Evolutionary conservation across 23 tunicate species (phyloP).

Genomic region (Ascidia mentula): DNA sequence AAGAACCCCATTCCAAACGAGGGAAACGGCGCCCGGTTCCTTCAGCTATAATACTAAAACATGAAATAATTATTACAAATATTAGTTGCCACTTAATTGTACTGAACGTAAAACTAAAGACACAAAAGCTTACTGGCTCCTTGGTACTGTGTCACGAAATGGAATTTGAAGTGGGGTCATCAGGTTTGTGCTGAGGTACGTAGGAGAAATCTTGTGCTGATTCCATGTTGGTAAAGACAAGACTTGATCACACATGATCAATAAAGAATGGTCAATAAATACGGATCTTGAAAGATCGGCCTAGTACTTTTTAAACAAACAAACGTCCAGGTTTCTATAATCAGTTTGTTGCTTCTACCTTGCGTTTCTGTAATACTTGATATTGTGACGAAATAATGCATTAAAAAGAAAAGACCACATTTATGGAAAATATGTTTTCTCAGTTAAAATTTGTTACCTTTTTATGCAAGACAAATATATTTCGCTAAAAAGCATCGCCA

Average conservation of each 20-base stretch:
- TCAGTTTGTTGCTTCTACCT: too few relatives aligned
- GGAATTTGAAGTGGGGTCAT: conserved; percentile 56
- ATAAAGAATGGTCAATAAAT: not conserved
- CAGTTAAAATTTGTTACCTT: too few relatives aligned
- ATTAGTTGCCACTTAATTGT: not conserved
- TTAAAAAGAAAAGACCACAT: too few relatives aligned
- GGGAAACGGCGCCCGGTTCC: conserved; percentile 33
- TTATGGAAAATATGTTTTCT: too few relatives aligned
- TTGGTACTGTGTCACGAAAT: conserved; percentile 47
- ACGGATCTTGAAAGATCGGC: conserved; percentile 31
- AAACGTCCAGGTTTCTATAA: too few relatives aligned
- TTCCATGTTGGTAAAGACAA: conserved; percentile 35
- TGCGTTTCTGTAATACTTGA: too few relatives aligned
- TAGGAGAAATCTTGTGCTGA: conserved; percentile 52
- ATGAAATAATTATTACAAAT: too few relatives aligned
- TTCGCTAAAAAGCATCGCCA: too few relatives aligned
- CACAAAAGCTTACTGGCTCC: conserved; percentile 40
- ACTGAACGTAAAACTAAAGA: not conserved
- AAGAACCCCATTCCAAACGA: conserved; percentile 47
- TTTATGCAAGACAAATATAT: too few relatives aligned
- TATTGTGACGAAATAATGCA: too few relatives aligned
- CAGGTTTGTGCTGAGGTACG: conserved; percentile 47
- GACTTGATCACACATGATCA: conserved; percentile 13
- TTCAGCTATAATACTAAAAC: conserved; percentile 35
- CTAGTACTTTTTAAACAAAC: too few relatives aligned